Evolutionary conservation across 1,140 invertebrate genomes (phyloP), one percentile per base, ranked within the genome.

Genomic region (Neotoxoptera formosana): DNA sequence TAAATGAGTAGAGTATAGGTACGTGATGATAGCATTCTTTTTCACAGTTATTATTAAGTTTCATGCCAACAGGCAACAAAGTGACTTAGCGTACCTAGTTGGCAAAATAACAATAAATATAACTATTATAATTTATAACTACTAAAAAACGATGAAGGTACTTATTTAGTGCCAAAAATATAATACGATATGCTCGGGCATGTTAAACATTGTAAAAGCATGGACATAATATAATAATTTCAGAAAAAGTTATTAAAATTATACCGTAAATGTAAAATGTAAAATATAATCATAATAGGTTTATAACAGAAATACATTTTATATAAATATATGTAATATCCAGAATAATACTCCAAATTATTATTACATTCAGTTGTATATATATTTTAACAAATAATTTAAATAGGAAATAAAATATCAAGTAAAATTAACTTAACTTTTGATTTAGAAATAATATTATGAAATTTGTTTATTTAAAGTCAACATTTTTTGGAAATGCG

Each of bases 21-120:
- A 92, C 30, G 34, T 92, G 90, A 23, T 25, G 67, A 83, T 48
- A 56, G 60, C n/a, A 83, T 83, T 51, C 81, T 47, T 92, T 92
- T 81, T 92, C 47, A 92, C 67, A 83, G 90, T 36, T 83, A 92
- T 91, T 67, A 45, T 21, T 20, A 45, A 7, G 90, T 76, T 76
- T 36, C 45, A 51, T 92, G 67, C 90, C 67, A 92, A 83, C n/a
- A 76, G 60, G n/a, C 14, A 76, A n/a, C 76, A 91, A 92, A 34
- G 30, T 91, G 34, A 51, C 90, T 51, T 41, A 45, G 53, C 25
- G 21, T 45, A 76, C 60, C 60, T 76, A 47, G 36, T 67, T 90
- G 89, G 36, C 89, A 67, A 45, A 67, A 45, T 67, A 90, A 90
- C 89, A 90, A 45, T 67, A 90, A 41, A 41, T 41, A 41, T 41